Evolutionary conservation across 2,797 vertebrate species (phyloP).

Genomic region (Chaenodraco wilsoni): DNA sequence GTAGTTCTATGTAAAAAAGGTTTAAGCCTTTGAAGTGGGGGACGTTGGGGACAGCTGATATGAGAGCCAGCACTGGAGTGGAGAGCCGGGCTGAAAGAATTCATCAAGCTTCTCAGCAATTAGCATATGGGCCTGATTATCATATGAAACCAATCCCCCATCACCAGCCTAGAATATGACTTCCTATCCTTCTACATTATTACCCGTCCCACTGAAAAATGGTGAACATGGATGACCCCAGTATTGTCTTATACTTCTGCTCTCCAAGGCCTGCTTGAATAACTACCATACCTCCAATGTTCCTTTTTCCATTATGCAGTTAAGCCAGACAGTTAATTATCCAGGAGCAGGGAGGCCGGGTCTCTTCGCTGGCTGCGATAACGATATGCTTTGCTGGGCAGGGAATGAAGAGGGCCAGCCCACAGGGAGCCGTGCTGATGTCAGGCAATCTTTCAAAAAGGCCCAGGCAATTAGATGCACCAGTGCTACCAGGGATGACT

Average conservation of each 20-base stretch:
- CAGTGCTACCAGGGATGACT: slow-evolving; percentile 82
- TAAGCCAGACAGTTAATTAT: slow-evolving; percentile 89
- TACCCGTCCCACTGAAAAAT: slow-evolving; percentile 61
- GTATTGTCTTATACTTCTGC: slow-evolving; percentile 72
- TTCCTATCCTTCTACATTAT: slow-evolving; percentile 69
- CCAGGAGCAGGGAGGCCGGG: slow-evolving; percentile 78
- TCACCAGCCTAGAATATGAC: slow-evolving; percentile 65
- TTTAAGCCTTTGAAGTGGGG: slow-evolving; percentile 73
- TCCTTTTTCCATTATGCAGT: slow-evolving; percentile 82
- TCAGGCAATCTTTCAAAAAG: slow-evolving; percentile 83
- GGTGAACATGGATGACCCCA: slow-evolving; percentile 68
- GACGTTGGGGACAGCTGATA: slow-evolving; percentile 69
- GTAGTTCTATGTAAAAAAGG: slow-evolving; percentile 62
- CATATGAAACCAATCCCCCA: slow-evolving; percentile 77
- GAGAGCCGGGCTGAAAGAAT: slow-evolving; percentile 59
- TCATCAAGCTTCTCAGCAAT: slow-evolving; percentile 77
- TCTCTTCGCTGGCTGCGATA: slow-evolving; percentile 83
- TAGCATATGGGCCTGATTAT: slow-evolving; percentile 82
- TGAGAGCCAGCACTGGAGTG: slow-evolving; percentile 49
- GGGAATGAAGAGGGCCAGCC: slow-evolving; percentile 83
- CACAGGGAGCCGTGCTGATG: slow-evolving; percentile 79
- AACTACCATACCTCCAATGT: slow-evolving; percentile 78
- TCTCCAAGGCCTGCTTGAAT: slow-evolving; percentile 73
- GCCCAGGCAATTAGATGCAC: slow-evolving; percentile 86
- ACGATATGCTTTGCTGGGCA: slow-evolving; percentile 85